Evolutionary conservation across 64 coral and sea anemone genomes (phyloP).

Genomic region (Porites lutea): DNA sequence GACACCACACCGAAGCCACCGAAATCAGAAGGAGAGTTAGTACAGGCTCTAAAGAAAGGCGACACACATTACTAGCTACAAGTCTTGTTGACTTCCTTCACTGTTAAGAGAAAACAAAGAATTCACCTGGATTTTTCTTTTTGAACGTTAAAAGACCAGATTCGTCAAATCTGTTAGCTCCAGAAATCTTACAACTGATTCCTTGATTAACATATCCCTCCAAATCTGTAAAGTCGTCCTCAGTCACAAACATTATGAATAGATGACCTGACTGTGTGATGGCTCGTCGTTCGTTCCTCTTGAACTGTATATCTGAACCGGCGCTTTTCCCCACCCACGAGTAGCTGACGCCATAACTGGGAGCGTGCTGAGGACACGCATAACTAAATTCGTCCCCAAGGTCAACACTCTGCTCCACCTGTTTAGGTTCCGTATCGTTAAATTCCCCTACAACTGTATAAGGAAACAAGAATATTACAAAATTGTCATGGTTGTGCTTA

Average conservation of each 20-base stretch:
- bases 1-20: no score
- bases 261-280: constrained; percentile 26
- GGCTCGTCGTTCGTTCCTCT: background rate
- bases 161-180: constrained; percentile 13
- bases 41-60: no score
- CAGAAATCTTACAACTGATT: constrained; percentile 19
- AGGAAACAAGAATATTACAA: background rate
- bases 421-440: rapidly evolving
- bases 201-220: background rate
- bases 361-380: background rate
- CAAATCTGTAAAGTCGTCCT: background rate
- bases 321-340: background rate
- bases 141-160: background rate
- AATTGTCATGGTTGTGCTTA: no score
- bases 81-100: no score
- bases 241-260: constrained; percentile 14
- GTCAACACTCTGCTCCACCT: background rate
- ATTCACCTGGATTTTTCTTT: background rate
- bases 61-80: no score
- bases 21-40: no score
- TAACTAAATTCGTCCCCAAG: background rate
- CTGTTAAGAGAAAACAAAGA: background rate
- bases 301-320: background rate
- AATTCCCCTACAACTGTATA: background rate
- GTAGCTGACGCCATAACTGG: background rate